Evolutionary conservation across 1,140 invertebrate species (phyloP), one percentile per base, ranked within the genome.

Genomic region (Mamestra configurata): DNA sequence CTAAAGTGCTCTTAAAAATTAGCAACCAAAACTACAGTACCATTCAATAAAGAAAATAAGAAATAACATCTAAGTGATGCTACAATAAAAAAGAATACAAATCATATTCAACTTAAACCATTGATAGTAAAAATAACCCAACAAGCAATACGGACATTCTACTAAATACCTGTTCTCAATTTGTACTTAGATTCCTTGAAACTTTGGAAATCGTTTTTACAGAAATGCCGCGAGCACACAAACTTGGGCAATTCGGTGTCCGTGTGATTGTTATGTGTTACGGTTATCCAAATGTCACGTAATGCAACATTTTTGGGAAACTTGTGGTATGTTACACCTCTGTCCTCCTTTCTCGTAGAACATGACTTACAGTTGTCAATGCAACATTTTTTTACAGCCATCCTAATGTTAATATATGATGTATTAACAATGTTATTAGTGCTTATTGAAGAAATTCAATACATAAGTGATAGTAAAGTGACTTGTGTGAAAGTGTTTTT

Each of bases 171-270:
- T 93, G 91, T 85, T 85, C 89, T 92, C 59, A 93, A 80, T 66
- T 90, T 80, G 85, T 93, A 94, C 89, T 91, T 92, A 79, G 88
- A 90, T 72, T 92, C 89, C 83, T 93, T 88, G 79, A 90, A 92
- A 53, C 83, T 73, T 90, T 90, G 86, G 89, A 92, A 94, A 87
- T 94, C 92, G 76, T 71, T 90, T 91, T 92, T 93, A 86, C 87
- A 87, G 85, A 94, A 94, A 82, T 94, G 92, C 51, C 91, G 86
- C 55, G 92, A 94, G 81, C 92, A 93, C 51, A 94, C 91, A 86
- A 86, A 93, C 7, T 80, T 80, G 66, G 79, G 77, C 57, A 59
- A 73, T 37, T 87, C 83, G 49, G 82, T 82, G 51, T 85, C 83
- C 77, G 77, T 75, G 57, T 84, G 76, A 59, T 78, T 77, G 40